Percentiles rank a stretch among this genome's conserved stretches.
Evolutionary conservation across 2,797 vertebrate genomes (phyloP).

Genomic region (Neomorphus geoffroyi): DNA sequence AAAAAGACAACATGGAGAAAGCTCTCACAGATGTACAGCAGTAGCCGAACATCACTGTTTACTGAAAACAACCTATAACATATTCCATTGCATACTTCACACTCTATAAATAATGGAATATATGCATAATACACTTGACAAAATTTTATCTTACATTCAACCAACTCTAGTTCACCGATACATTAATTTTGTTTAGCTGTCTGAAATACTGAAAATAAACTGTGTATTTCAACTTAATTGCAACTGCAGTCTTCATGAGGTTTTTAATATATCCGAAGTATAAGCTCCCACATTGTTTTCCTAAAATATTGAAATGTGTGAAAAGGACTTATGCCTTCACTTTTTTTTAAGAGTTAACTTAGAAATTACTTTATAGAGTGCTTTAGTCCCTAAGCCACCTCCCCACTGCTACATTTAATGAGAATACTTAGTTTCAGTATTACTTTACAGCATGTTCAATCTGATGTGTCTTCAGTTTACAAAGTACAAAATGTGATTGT

Average conservation of each 20-base stretch:
- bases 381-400: background rate
- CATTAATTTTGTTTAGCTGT: background rate
- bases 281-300: background rate
- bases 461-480: constrained; percentile 3
- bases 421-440: constrained; percentile 17
- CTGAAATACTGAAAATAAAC: background rate
- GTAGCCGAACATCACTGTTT: background rate
- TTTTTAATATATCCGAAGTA: background rate
- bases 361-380: background rate
- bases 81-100: background rate
- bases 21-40: background rate
- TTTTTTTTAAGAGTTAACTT: background rate
- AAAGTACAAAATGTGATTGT: constrained; percentile 21
- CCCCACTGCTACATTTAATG: constrained; percentile 19
- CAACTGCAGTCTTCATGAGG: background rate
- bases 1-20: background rate
- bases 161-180: background rate
- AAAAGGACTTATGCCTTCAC: background rate
- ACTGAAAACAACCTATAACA: background rate
- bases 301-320: background rate
- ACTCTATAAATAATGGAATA: background rate
- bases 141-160: background rate
- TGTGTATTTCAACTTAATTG: background rate
- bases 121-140: background rate
- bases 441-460: constrained; percentile 1